These are phyloP conservation scores for Virgularia gustaviana DNA, from an alignment of 92 coral and sea anemone genomes.

Conservation along the genomic window DNA sequence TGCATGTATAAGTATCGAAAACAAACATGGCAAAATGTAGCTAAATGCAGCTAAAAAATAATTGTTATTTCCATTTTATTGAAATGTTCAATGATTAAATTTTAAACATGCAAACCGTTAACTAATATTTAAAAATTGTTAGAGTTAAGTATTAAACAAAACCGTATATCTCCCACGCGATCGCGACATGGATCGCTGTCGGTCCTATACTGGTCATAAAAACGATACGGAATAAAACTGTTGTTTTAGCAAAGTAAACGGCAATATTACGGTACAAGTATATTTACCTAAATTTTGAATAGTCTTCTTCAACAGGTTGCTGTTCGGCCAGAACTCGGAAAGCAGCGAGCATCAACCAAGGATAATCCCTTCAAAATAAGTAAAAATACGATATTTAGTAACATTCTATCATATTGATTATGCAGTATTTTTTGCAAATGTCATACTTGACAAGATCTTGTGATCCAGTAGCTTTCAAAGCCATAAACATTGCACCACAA, in stretches of 20 bases:
- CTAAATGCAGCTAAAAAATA: too few relatives aligned
- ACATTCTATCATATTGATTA: background rate
- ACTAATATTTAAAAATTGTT: too few relatives aligned
- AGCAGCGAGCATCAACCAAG: constrained; percentile 70
- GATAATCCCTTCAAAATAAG: constrained; percentile 51
- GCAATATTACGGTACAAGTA: too few relatives aligned
- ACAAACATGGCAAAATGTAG: too few relatives aligned
- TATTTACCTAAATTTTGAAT: constrained; percentile 66
- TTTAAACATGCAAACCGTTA: too few relatives aligned
- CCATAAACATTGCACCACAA: constrained; percentile 79
- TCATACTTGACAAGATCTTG: constrained; percentile 65
- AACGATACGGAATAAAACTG: background rate
- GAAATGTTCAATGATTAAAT: too few relatives aligned
- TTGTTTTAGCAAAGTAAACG: background rate
- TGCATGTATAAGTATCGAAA: too few relatives aligned
- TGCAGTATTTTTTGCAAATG: background rate
- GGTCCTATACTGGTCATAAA: background rate
- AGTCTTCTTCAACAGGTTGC: constrained; percentile 75
- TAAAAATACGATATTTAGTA: background rate
- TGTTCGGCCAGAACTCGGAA: constrained; percentile 73
- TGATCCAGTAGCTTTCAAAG: constrained; percentile 69
- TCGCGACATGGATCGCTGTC: background rate
- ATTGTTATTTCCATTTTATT: too few relatives aligned
- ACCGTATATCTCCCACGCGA: too few relatives aligned
- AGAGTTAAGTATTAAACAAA: too few relatives aligned